These are phyloP conservation scores for Drosophila demipolita DNA, from an alignment of 2,888 invertebrate genomes.

Conservation along the genomic window DNA sequence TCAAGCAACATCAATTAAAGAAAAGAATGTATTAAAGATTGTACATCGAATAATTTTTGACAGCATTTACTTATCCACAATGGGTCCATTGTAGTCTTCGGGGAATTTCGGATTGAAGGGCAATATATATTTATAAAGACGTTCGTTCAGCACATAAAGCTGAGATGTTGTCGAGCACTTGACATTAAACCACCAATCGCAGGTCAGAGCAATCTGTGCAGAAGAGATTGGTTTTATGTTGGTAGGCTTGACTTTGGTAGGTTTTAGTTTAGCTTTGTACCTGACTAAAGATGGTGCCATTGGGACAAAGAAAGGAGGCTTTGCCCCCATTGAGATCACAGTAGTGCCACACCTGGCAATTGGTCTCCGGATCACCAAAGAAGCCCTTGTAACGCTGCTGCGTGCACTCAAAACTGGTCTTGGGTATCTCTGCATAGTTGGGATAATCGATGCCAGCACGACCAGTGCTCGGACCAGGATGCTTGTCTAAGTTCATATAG, in stretches of 20 bases:
- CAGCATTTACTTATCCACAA: conserved; percentile 91
- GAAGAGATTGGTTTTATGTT: background rate
- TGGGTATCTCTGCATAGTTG: conserved; percentile 90
- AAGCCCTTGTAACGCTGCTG: conserved; percentile 95
- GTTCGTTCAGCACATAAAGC: conserved; percentile 94
- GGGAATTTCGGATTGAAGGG: conserved; percentile 95
- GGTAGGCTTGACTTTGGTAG: background rate
- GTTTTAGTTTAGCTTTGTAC: conserved; percentile 55
- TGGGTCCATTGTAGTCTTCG: conserved; percentile 94
- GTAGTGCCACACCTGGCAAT: conserved; percentile 97
- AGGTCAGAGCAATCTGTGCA: conserved; percentile 90
- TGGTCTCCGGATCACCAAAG: conserved; percentile 94
- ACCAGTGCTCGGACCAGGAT: conserved; percentile 86
- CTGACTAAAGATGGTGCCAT: conserved; percentile 96
- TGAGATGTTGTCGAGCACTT: conserved; percentile 93
- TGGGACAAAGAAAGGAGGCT: conserved; percentile 95
- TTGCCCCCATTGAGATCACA: conserved; percentile 96
- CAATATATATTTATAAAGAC: conserved; percentile 94
- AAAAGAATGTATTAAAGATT: background rate
- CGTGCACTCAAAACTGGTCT: conserved; percentile 92
- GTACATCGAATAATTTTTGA: background rate
- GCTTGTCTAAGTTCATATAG: conserved; percentile 67
- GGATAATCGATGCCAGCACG: conserved; percentile 93
- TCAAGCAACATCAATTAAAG: background rate
- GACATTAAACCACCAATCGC: conserved; percentile 98